phyloP scores from a whole-genome alignment of 2,797 vertebrate species.

The Synaphobranchus kaupii region DNA sequence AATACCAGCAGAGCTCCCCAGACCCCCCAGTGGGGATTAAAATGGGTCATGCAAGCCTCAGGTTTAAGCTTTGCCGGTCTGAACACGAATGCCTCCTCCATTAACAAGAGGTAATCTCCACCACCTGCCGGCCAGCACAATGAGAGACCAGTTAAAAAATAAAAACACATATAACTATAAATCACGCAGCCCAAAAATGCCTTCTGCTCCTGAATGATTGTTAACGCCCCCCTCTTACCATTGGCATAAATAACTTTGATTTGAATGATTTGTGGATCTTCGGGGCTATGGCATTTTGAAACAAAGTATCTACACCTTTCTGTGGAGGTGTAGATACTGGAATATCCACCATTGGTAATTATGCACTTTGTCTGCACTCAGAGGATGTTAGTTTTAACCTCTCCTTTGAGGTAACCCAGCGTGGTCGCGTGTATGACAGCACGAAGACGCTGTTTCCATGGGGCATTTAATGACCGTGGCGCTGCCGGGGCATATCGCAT shows the following conservation, averaged over 20 bases:
- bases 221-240: slow-evolving; percentile 42
- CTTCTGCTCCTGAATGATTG: slow-evolving; percentile 17
- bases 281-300: slow-evolving; percentile 47
- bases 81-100: slow-evolving; percentile 53
- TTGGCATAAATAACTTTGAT: slow-evolving; percentile 55
- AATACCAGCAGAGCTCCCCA: slow-evolving; percentile 31
- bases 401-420: not conserved
- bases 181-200: slow-evolving; percentile 57
- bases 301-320: slow-evolving; percentile 11
- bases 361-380: not conserved
- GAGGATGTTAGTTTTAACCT: not conserved
- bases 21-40: slow-evolving; percentile 33
- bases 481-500: not conserved
- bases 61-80: slow-evolving; percentile 50
- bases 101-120: slow-evolving; percentile 62
- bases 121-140: slow-evolving; percentile 60
- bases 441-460: not conserved
- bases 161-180: slow-evolving; percentile 57
- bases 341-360: not conserved
- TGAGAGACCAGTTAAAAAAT: slow-evolving; percentile 45
- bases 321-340: not conserved
- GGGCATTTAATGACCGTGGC: not conserved
- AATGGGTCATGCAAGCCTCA: slow-evolving; percentile 27
- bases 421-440: not conserved
- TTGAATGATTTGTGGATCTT: slow-evolving; percentile 40